Evolutionary conservation across 35 echinoderm and acorn worm species (phyloP), one percentile per base, ranked within the genome.

Genomic region (Apostichopus japonicus): DNA sequence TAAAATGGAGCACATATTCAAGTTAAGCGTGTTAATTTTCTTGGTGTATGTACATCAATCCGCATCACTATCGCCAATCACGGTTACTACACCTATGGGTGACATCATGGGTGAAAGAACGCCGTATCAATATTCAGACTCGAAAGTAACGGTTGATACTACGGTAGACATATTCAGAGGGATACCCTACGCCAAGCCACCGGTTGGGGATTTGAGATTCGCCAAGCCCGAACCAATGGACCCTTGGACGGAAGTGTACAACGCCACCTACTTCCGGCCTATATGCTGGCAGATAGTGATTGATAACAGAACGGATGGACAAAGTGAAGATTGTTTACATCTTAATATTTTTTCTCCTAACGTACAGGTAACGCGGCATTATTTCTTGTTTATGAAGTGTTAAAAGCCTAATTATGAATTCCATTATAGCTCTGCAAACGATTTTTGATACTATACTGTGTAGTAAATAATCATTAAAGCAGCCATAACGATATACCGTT

Each of bases 161-260:
- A 92, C 72, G 1, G 78, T 96, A 4, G 95, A 94, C 77, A 90
- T 96, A 24, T 96, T 91, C 79, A 92, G 67, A 83, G 95, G 93
- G 15, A 92, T 96, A 84, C 95, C 95, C 2, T 96, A 92, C 71
- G 95, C 95, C 4, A 93, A 96, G 53, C 93, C 95, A n/a, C 95
- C 95, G 25, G 77, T 94, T 0, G 94, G 92, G 25, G 21, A 95
- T 27, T 77, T 92, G 4, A 83, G 95, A 54, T 96, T 96, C 53
- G 90, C 84, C 23, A 92, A 90, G 23, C 95, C 95, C 5, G 73
- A 80, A 8, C 90, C 83, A 15, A 90, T 94, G 53, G 58, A 56
- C 1, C 24, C 93, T 5, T 96, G 95, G 95, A n/a, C 15, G 13
- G 90, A 51, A 6, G 79, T 54, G 79, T 89, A 89, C 86, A 19